phyloP scores from a whole-genome alignment of 1,140 invertebrate species.

The Ylistrum balloti region DNA sequence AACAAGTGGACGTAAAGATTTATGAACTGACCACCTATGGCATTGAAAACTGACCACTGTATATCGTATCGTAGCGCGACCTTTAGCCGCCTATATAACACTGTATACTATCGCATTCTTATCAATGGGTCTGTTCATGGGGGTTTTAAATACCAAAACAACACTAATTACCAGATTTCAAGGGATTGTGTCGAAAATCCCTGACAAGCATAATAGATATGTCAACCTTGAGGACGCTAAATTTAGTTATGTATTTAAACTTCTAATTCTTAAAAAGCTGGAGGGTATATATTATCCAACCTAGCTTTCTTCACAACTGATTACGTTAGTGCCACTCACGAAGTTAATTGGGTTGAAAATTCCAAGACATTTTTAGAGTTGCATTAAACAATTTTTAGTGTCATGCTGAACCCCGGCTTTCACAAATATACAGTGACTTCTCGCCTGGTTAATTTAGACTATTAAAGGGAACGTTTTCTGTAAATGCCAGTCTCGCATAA shows the following conservation, averaged over 20 bases:
- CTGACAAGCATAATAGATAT: conserved; percentile 5
- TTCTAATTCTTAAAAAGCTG: background rate
- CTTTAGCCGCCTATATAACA: background rate
- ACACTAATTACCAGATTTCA: background rate
- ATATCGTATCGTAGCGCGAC: background rate
- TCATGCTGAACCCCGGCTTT: background rate
- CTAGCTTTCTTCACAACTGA: background rate
- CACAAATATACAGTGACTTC: background rate
- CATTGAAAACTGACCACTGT: background rate
- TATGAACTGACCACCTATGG: conserved; percentile 28
- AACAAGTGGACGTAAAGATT: conserved; percentile 11
- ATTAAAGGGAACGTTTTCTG: background rate
- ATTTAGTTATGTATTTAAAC: conserved; percentile 12
- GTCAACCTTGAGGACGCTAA: background rate
- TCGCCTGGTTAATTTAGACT: background rate
- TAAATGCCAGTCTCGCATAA: too few species aligned
- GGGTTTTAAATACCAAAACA: background rate
- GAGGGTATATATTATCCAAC: background rate
- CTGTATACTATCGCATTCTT: too few species aligned
- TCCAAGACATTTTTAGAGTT: background rate
- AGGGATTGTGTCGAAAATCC: conserved; percentile 1
- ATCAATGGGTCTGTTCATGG: background rate
- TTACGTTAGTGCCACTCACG: background rate
- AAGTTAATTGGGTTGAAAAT: background rate
- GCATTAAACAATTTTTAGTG: background rate